Evolutionary conservation across 2,113 vertebrate species (phyloP), one percentile per base, ranked within the genome.

Genomic region (Eulacestoma nigropectus): DNA sequence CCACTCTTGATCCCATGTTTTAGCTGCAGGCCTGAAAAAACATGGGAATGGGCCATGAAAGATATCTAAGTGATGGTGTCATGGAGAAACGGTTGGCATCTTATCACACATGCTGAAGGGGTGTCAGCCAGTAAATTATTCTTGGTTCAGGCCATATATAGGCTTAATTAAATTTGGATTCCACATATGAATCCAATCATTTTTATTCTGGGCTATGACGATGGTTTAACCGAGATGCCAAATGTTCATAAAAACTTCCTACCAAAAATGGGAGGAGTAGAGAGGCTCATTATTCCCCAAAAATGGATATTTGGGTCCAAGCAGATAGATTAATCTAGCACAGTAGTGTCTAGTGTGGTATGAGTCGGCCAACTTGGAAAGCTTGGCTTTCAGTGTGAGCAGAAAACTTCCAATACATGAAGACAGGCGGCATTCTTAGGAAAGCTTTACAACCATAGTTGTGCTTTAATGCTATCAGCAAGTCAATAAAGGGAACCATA

Each of bases 231-330:
- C 2, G 18, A 92, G 92, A 84, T 72, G 68, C 68, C 90, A 95
- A 95, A 94, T 68, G 73, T 87, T 94, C 87, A 81, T 84, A 84
- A 93, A 94, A 92, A 44, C 55, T 73, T 95, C 79, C 92, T 92
- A 95, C 90, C 86, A 94, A 95, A 95, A 95, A 92, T 81, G 90
- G 90, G 88, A 89, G 93, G 95, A 92, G 85, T 90, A 81, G 88
- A 81, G 67, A 81, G 62, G 32, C 32, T 70, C 62, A 64, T 86
- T 95, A 84, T 90, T 96, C 56, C 86, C 95, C 90, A 90, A 89
- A 97, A 92, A 94, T 89, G 88, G 95, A 77, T 81, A 94, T 96
- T 80, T 6, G 1, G 6, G 10, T 67, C 73, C 64, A 84, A 65
- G 57, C 39, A 91, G 63, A 88, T 52, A 46, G 32, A 86, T 72